Conservation (phyloP, 2,888 invertebrate genomes). For the Nipponacmea schrenckii region DNA sequence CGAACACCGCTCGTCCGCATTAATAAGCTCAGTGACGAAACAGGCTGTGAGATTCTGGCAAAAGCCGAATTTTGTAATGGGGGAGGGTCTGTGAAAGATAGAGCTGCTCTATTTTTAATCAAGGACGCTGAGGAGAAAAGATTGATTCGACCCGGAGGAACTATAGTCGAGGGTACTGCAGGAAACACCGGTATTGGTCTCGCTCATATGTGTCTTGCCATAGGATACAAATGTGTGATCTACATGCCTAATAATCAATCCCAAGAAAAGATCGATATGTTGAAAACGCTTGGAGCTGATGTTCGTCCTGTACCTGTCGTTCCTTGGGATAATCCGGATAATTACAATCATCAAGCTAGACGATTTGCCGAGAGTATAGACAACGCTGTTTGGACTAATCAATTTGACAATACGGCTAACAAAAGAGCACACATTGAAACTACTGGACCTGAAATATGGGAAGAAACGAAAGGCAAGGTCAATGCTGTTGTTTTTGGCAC, state of each 20-base stretch:
- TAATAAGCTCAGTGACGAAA: conserved; percentile 63
- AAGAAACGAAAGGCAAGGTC: conserved; percentile 64
- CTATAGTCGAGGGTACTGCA: conserved; percentile 67
- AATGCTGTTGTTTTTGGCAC: conserved; percentile 66
- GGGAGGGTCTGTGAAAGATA: conserved; percentile 67
- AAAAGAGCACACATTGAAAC: conserved; percentile 64
- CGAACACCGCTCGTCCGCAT: conserved; percentile 64
- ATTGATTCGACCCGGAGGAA: conserved; percentile 60
- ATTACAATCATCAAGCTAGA: conserved; percentile 67
- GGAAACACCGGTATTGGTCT: conserved; percentile 68
- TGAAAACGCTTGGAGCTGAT: conserved; percentile 63
- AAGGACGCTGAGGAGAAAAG: conserved; percentile 63
- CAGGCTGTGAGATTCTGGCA: conserved; percentile 67
- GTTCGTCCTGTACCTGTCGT: conserved; percentile 64
- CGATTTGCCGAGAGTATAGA: conserved; percentile 63
- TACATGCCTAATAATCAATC: conserved; percentile 68
- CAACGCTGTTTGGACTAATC: conserved; percentile 68
- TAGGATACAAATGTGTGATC: conserved; percentile 67
- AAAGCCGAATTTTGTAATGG: conserved; percentile 68
- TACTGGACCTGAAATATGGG: conserved; percentile 68
- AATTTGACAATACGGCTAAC: conserved; percentile 68
- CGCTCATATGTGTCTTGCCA: conserved; percentile 66
- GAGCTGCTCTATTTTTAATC: conserved; percentile 65
- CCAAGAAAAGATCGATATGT: conserved; percentile 63
- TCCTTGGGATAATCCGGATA: conserved; percentile 63